These are phyloP conservation scores for Gymnopithys bicolor DNA, from an alignment of 2,797 vertebrate genomes.

Conservation along the genomic window DNA sequence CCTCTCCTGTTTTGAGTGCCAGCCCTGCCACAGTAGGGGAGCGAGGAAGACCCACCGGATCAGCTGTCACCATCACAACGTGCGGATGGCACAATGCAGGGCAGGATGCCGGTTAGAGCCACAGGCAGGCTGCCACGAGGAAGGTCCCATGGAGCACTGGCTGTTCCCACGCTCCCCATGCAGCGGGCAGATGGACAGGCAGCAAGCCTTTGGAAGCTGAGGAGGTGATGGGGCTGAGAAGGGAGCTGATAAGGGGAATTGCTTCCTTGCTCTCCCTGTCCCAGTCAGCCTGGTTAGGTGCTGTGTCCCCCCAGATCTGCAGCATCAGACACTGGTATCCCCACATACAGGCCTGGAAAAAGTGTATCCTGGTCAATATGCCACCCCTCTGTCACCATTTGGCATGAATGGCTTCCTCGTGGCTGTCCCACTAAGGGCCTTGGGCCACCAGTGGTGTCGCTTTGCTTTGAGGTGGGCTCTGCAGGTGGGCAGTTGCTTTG, in stretches of 20 bases:
- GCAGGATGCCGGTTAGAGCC: neutral
- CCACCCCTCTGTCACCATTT: neutral
- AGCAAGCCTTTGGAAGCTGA: neutral
- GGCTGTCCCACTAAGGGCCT: neutral
- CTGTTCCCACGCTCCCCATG: neutral
- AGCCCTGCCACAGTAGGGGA: neutral
- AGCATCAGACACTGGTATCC: neutral
- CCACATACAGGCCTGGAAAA: neutral
- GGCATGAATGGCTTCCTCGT: accelerated
- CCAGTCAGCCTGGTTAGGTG: neutral
- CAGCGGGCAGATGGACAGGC: neutral
- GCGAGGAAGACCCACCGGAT: neutral
- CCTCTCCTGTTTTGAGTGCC: neutral
- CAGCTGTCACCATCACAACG: accelerated
- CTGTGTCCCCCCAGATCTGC: neutral
- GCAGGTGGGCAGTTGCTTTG: neutral
- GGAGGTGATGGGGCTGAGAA: neutral
- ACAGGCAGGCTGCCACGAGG: neutral
- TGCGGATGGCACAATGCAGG: neutral
- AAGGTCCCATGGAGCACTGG: neutral
- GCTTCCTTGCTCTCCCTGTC: neutral
- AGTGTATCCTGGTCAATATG: neutral
- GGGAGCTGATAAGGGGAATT: neutral
- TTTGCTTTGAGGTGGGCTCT: neutral
- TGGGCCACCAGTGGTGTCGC: neutral